Evolutionary conservation across 1,140 invertebrate species (phyloP), one percentile per base, ranked within the genome.

Genomic region (Macrobrachium rosenbergii): DNA sequence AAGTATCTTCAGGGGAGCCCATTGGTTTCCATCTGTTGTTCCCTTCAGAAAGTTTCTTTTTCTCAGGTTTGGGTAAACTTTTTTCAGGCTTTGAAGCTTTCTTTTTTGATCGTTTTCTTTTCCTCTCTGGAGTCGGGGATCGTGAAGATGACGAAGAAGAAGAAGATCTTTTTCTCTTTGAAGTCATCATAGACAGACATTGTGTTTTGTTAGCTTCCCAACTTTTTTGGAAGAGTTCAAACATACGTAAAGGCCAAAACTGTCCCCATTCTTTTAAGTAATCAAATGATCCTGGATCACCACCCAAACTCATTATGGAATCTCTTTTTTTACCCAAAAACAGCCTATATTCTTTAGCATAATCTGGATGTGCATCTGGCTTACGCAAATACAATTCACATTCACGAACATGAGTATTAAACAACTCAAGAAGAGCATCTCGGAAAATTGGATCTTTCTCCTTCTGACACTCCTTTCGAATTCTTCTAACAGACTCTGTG

Each of bases 291-390:
- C 58, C 21, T 58, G 80, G 80, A 69, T 82, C 63, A 7, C 80
- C 80, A 52, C 63, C 43, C n/a, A 82, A 69, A 19, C 69, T 52
- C 17, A 82, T 43, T 14, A 82, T 82, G 52, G 12, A 21, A 14
- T 23, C 69, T 14, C 14, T 21, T 69, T 69, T 82, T 28, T 19
- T 60, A 7, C 21, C 23, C 23, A 60, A 19, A 67, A 82, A 82
- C 43, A 82, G 19, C 58, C 64, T 67, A 23, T 82, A 82, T 69
- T 82, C 80, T 69, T 82, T 82, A 43, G 16, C 21, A 58, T 82
- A 82, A 52, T 82, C 80, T 14, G 80, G 80, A 21, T 82, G 80
- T 63, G 80, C 80, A 64, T 82, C 80, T 69, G 80, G 80, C 14
- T 82, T 45, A 28, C 5, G 5, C 21, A 82, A 64, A 17, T 82